phyloP scores from a whole-genome alignment of 2,888 invertebrate species.

The Nemapogon koenigi region DNA sequence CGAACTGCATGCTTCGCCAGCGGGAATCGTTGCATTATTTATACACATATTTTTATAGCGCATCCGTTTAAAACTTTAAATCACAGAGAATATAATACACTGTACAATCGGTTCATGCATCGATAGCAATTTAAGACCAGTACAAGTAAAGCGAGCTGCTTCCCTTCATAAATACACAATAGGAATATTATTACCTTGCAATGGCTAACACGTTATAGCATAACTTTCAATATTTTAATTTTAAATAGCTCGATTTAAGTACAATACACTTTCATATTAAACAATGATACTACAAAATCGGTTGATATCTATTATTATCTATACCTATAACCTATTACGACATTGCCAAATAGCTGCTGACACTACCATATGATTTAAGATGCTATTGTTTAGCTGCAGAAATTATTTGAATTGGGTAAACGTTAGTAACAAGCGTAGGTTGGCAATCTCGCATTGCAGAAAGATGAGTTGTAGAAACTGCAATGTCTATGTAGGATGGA shows the following conservation, averaged over 20 bases:
- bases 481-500: slow-evolving; percentile 38
- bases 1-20: slow-evolving; percentile 49
- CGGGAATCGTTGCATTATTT: slow-evolving; percentile 37
- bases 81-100: too few relatives aligned
- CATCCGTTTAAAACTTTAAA: background rate
- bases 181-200: background rate
- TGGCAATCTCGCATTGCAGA: slow-evolving; percentile 31
- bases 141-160: background rate
- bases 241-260: background rate
- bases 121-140: background rate
- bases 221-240: background rate
- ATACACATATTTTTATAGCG: slow-evolving; percentile 24
- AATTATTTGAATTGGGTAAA: slow-evolving; percentile 51
- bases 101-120: too few relatives aligned
- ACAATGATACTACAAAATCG: too few relatives aligned
- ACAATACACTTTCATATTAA: background rate
- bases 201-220: background rate
- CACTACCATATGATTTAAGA: slow-evolving; percentile 33
- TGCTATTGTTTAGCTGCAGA: slow-evolving; percentile 43
- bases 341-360: too few relatives aligned
- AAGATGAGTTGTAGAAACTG: slow-evolving; percentile 32
- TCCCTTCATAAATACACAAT: background rate
- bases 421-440: slow-evolving; percentile 32
- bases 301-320: too few relatives aligned
- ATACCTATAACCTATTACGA: too few relatives aligned